Base-by-base conservation (phyloP, 2,888 invertebrate species). In the Aporophyla lueneburgensis region DNA sequence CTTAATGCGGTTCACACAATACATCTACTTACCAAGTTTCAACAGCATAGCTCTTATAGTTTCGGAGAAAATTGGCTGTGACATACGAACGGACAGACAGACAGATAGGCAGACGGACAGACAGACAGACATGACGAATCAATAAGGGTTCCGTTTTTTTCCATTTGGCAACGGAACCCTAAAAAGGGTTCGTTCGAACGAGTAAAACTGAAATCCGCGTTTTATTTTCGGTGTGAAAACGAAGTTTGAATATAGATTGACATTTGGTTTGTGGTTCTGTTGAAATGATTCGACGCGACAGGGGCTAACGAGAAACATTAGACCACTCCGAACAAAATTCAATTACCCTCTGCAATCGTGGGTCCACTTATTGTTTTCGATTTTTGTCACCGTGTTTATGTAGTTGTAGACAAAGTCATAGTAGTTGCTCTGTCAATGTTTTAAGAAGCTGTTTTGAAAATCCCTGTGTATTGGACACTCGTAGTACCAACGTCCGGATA, bases 291-390 rank as follows among this genome's bases (percentile, higher is more conserved):
- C 89, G 88, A 86, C 78, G 87, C 86, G 90, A 91, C 91, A 89
- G 88, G 83, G 83, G 85, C 88, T 91, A 92, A 92, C 91, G 90
- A 92, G 91, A 91, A 89, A 89, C 84, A 87, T 87, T 90, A 84
- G 84, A 86, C 77, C 77, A 85, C 71, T 88, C 84, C 85, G 80
- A 81, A 81, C 87, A 66, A 87, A 92, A 91, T 92, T 92, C 91
- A 92, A 92, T 92, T 91, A 91, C 80, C 62, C 53, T 71, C 68
- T 70, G 81, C 83, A 85, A 74, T 83, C 78, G 78, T 81, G 76
- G 82, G 79, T 83, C 80, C 86, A 81, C 86, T 88, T 87, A 89
- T 88, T 88, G 89, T 91, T 88, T 88, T 83, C 84, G 76, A 76
- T 89, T 87, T 89, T 79, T 77, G 76, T 83, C 76, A 71, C 62